Evolutionary conservation across 2,113 vertebrate genomes (phyloP).

Genomic region (Limnothrissa miodon): DNA sequence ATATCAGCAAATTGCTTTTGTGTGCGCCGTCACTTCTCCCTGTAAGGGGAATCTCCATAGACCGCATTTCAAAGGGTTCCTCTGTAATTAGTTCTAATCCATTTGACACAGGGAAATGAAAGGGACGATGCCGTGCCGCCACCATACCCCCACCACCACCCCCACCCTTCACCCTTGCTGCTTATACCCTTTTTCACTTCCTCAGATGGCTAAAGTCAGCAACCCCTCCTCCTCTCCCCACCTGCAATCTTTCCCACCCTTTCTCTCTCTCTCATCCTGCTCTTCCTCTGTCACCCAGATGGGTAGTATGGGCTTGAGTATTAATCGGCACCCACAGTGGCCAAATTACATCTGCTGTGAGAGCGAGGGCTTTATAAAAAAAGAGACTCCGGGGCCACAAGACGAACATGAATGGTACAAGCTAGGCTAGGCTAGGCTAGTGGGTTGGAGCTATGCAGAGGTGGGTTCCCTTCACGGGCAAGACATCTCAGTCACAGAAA

Average conservation of each 20-base stretch:
- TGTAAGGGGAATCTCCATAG: slow-evolving; percentile 39
- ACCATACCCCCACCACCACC: no score
- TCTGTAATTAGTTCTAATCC: slow-evolving; percentile 46
- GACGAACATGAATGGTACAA: slow-evolving; percentile 12
- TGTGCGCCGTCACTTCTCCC: slow-evolving; percentile 36
- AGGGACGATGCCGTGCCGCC: slow-evolving; percentile 22
- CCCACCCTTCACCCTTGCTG: not conserved
- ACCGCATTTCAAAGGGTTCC: slow-evolving; percentile 47
- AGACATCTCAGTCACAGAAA: not conserved
- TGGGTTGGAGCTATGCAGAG: not conserved
- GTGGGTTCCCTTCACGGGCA: not conserved
- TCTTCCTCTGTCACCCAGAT: not conserved
- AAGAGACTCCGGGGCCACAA: not conserved
- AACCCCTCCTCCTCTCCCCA: slow-evolving; percentile 23
- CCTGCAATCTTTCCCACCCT: not conserved
- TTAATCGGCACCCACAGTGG: slow-evolving; percentile 20
- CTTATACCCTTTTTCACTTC: not conserved
- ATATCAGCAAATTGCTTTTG: slow-evolving; percentile 53
- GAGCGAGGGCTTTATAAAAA: not conserved
- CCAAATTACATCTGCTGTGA: slow-evolving; percentile 28
- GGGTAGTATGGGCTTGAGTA: not conserved
- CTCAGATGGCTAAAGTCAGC: not conserved
- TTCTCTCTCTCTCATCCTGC: not conserved
- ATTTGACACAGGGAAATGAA: slow-evolving; percentile 47
- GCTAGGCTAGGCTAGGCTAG: not conserved